These are phyloP conservation scores for Anolis apletophallus DNA, from an alignment of 2,797 vertebrate genomes.

Conservation along the genomic window DNA sequence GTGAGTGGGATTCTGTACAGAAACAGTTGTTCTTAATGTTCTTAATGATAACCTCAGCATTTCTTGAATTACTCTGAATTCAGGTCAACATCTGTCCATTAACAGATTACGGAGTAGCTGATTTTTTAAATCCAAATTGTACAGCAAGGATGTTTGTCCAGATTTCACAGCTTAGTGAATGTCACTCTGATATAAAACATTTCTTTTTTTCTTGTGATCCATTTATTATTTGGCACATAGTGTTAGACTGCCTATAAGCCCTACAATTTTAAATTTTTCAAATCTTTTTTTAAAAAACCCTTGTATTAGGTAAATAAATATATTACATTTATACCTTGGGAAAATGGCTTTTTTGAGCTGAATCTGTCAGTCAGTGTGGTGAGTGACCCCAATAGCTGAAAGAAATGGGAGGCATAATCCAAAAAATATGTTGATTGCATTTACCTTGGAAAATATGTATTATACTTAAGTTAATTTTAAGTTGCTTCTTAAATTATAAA, in stretches of 20 bases:
- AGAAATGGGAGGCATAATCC: no score
- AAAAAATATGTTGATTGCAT: no score
- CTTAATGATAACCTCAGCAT: slow-evolving; percentile 26
- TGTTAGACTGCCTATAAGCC: slow-evolving; percentile 29
- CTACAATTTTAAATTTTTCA: slow-evolving; percentile 22
- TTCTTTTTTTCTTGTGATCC: slow-evolving; percentile 39
- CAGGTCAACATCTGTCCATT: slow-evolving; percentile 44
- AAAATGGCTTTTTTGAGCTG: no score
- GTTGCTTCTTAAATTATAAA: no score
- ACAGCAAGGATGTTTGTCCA: slow-evolving; percentile 44
- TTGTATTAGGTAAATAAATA: no score
- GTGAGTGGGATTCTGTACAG: background rate
- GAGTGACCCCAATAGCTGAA: no score
- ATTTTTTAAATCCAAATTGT: slow-evolving; percentile 45
- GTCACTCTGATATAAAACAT: slow-evolving; percentile 38
- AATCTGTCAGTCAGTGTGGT: no score
- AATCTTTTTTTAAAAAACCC: no score
- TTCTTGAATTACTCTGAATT: slow-evolving; percentile 47
- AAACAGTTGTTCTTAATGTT: slow-evolving; percentile 35
- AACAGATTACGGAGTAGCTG: slow-evolving; percentile 53
- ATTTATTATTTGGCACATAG: background rate
- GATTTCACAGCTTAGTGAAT: slow-evolving; percentile 53
- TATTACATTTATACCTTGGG: no score
- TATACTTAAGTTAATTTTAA: no score
- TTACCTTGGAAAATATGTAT: no score